Evolutionary conservation across 2,888 invertebrate species (phyloP).

Genomic region (Chrysina gloriosa): DNA sequence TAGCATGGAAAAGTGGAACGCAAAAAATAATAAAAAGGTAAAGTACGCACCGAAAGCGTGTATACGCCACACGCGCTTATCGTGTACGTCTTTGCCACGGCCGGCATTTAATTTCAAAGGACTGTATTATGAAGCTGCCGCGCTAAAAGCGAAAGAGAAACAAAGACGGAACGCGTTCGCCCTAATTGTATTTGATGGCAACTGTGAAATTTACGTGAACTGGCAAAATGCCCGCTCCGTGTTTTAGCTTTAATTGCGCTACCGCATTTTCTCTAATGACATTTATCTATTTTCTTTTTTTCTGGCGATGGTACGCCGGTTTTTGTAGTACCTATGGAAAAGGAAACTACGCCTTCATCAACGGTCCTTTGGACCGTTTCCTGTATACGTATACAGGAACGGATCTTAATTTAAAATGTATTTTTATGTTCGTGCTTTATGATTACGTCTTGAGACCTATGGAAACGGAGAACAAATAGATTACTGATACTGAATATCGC

Average conservation of each 20-base stretch:
- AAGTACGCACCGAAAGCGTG: background rate
- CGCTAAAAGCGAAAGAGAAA: conserved; percentile 7
- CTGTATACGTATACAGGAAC: too few relatives aligned
- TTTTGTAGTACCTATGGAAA: conserved; percentile 1
- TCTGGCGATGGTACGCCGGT: conserved; percentile 1
- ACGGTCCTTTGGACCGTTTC: conserved; percentile 10
- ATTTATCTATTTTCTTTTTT: conserved; percentile 40
- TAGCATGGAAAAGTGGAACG: background rate
- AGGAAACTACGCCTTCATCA: conserved; percentile 19
- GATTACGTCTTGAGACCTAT: too few relatives aligned
- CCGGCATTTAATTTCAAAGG: conserved; percentile 25
- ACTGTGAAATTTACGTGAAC: conserved; percentile 43
- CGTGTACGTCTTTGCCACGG: conserved; percentile 5
- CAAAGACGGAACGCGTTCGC: conserved; percentile 28
- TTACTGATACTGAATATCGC: too few relatives aligned
- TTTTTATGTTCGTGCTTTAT: too few relatives aligned
- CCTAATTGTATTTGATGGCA: conserved; percentile 46
- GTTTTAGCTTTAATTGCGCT: conserved; percentile 46
- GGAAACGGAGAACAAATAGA: too few relatives aligned
- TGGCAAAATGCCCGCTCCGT: conserved; percentile 45
- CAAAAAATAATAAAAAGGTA: conserved; percentile 23
- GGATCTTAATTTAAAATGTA: too few relatives aligned
- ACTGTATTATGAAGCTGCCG: conserved; percentile 1
- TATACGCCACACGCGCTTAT: background rate
- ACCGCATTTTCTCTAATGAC: conserved; percentile 43